These are phyloP conservation scores for Pterocles orientalis DNA, from an alignment of 2,113 vertebrate species.

Conservation along the genomic window DNA sequence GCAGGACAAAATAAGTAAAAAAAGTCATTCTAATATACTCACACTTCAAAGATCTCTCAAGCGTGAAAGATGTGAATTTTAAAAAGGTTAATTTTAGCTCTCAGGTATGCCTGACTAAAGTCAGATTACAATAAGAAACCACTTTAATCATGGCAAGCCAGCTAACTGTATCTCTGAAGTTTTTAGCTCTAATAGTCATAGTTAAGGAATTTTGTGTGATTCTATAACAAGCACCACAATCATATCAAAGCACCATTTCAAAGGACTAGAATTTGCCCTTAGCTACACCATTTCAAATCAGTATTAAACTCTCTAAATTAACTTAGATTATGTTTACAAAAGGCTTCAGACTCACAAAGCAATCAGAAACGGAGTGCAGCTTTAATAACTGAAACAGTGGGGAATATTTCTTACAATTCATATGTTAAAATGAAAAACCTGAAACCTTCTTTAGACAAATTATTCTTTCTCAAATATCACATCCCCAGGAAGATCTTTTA, in stretches of 20 bases:
- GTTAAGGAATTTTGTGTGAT: neutral
- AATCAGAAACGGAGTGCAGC: neutral
- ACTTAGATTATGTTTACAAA: neutral
- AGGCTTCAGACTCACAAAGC: neutral
- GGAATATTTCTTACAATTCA: neutral
- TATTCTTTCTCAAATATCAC: neutral
- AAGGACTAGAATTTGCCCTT: neutral
- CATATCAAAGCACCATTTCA: neutral
- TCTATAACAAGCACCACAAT: neutral
- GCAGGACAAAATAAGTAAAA: neutral
- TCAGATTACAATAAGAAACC: neutral
- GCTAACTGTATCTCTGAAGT: neutral
- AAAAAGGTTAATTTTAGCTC: constrained; percentile 36
- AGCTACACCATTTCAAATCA: neutral
- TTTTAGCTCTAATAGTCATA: neutral
- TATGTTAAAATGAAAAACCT: neutral
- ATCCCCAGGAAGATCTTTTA: neutral
- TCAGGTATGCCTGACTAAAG: constrained; percentile 15
- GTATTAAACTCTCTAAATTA: neutral
- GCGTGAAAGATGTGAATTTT: neutral
- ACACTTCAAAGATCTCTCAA: neutral
- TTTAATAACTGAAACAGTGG: neutral
- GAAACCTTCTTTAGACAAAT: neutral
- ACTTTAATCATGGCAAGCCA: constrained; percentile 2
- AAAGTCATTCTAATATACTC: neutral